A percentile compares a stretch with the other conserved stretches of the same genome.
Conservation (phyloP, 1,140 invertebrate species). For the Caenorhabditis elegans region WBcel235 BX284605.5:7558501-7559000, state of each 20-base stretch:
- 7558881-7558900: too few relatives aligned
- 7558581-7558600: conserved; percentile 12
- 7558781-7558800: too few relatives aligned
- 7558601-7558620: background rate
- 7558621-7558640: background rate
- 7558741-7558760: background rate
- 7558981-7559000: too few relatives aligned
- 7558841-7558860: too few relatives aligned
- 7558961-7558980: too few relatives aligned
- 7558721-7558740: background rate
- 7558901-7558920: too few relatives aligned
- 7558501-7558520: too few relatives aligned
- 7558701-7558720: background rate
- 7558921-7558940: too few relatives aligned
- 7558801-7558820: too few relatives aligned
- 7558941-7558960: too few relatives aligned
- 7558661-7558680: background rate
- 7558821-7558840: too few relatives aligned
- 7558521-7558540: background rate
- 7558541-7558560: background rate
- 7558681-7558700: background rate
- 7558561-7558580: background rate
- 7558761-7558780: background rate
- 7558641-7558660: background rate
- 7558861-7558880: too few relatives aligned